Evolutionary conservation across 2,888 invertebrate genomes (phyloP), one percentile per base, ranked within the genome.

Genomic region (Onthophagus sagittarius): DNA sequence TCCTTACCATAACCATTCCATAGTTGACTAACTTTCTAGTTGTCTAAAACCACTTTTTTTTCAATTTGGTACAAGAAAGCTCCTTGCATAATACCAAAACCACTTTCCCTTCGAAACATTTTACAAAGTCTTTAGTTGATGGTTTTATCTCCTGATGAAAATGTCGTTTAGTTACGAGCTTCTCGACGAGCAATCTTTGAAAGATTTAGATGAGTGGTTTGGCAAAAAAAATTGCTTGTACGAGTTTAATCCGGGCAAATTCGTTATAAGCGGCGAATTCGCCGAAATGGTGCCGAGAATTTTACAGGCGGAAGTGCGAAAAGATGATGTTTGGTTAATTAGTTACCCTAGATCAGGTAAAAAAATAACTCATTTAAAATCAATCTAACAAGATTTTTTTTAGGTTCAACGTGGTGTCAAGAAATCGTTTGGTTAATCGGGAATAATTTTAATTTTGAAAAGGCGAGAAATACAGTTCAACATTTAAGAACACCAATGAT

Each of bases 401-500:
- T 76, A 94, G 94, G 94, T 11, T 96, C 96, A 15, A 97, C 97
- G 0, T 97, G 97, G 97, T 91, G 93, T 0, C 96, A 96, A 82
- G 97, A 97, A 87, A 95, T 97, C 91, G 90, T 94, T 1, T 97
- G 96, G 93, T 88, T 96, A n/a, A 89, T 97, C 74, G 91, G 92
- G 2, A 93, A 94, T 79, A 89, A 93, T 79, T 86, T 95, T 76
- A 90, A 97, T 82, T 94, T 91, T 79, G 91, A 93, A 79, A 90
- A 89, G 15, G 94, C 94, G 0, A 90, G 90, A 80, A 89, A 89
- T 63, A 80, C 81, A 15, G 79, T 83, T 32, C 83, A 88, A 64
- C 88, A 92, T 85, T 87, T 91, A 32, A 88, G 95, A 67, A 92
- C 93, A 71, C 94, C 95, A 0, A 87, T 94, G 69, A 87, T 95